phyloP scores from a whole-genome alignment of 2,113 vertebrate species.

The Rhinolophus sinicus region DNA sequence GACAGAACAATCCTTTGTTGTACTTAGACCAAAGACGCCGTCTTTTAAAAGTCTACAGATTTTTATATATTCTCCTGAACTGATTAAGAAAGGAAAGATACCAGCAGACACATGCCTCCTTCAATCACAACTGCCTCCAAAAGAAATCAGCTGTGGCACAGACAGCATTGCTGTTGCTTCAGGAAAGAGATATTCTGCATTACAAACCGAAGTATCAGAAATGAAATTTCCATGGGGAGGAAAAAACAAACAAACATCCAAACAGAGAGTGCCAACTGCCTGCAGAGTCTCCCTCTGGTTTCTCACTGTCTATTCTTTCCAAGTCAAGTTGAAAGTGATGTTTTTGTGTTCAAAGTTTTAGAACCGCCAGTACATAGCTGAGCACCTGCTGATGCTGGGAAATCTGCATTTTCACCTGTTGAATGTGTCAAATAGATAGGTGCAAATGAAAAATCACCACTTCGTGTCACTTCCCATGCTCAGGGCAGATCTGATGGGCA shows the following conservation, averaged over 20 bases:
- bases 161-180: neutral
- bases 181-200: neutral
- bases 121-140: neutral
- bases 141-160: neutral
- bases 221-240: neutral
- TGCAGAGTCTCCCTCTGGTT: neutral
- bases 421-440: neutral
- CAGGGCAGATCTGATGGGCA: neutral
- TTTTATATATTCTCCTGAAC: neutral
- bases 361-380: neutral
- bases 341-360: neutral
- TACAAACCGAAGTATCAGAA: neutral
- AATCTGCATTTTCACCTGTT: neutral
- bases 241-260: neutral
- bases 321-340: conserved; percentile 16
- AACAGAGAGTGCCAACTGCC: neutral
- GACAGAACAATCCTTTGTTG: neutral
- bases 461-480: neutral
- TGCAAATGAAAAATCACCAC: neutral
- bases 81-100: neutral
- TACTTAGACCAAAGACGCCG: neutral
- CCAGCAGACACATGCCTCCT: neutral
- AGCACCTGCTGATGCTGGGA: neutral
- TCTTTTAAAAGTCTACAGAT: neutral
- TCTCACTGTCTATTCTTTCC: neutral